phyloP scores from a whole-genome alignment of 2,113 vertebrate species.

The Galemys pyrenaicus region DNA sequence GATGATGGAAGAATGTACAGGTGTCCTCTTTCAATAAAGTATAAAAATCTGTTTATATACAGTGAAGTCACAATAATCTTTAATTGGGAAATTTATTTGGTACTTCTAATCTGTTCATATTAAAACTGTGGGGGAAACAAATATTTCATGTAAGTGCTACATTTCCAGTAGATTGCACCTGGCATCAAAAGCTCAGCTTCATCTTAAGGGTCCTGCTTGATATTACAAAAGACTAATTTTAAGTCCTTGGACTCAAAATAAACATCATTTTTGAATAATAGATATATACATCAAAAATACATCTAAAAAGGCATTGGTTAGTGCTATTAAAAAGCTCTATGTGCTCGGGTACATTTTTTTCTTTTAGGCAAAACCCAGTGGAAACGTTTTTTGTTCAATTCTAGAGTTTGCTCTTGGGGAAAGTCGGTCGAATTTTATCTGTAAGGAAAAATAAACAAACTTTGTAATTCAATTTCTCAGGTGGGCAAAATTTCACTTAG shows the following conservation, averaged over 20 bases:
- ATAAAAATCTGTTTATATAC: conserved; percentile 94
- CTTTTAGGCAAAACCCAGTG: conserved; percentile 81
- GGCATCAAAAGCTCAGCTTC: conserved; percentile 85
- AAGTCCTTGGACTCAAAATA: conserved; percentile 88
- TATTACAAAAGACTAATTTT: conserved; percentile 85
- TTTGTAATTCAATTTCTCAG: not conserved
- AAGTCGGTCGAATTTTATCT: conserved; percentile 83
- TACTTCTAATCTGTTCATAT: conserved; percentile 81
- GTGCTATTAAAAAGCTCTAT: conserved; percentile 87
- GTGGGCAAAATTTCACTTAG: not conserved
- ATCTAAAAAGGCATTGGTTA: conserved; percentile 90
- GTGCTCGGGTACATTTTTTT: conserved; percentile 83
- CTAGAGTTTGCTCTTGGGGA: conserved; percentile 82
- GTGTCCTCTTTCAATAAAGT: conserved; percentile 87
- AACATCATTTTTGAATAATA: conserved; percentile 88
- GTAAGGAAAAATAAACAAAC: conserved; percentile 29
- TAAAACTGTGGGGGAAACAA: conserved; percentile 75
- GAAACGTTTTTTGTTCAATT: conserved; percentile 81
- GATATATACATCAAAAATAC: conserved; percentile 91
- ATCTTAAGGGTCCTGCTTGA: conserved; percentile 81
- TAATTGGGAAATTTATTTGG: conserved; percentile 79
- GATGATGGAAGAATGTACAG: conserved; percentile 89
- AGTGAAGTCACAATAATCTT: conserved; percentile 83
- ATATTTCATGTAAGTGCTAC: conserved; percentile 83
- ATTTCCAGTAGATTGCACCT: conserved; percentile 90